These are phyloP conservation scores for Phoenicopterus ruber DNA, from an alignment of 2,113 vertebrate genomes.

Conservation along the genomic window DNA sequence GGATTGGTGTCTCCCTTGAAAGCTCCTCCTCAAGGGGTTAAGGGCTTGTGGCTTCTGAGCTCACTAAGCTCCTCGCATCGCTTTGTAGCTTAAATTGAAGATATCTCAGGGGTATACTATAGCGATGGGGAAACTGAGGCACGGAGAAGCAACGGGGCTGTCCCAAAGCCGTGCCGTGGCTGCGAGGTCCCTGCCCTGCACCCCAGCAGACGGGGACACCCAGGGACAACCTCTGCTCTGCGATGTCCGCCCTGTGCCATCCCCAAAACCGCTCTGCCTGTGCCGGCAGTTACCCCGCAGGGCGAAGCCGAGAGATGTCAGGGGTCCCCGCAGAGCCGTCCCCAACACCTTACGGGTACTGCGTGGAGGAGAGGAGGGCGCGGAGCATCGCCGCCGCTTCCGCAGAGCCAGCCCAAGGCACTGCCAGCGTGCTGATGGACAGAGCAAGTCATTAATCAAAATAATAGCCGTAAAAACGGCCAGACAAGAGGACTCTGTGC, in stretches of 20 bases:
- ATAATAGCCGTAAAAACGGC: accelerated
- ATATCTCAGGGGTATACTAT: accelerated
- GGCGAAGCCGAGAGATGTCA: accelerated
- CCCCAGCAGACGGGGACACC: background rate
- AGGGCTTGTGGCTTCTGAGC: background rate
- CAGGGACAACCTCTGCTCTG: background rate
- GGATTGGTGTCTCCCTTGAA: background rate
- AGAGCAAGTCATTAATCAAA: background rate
- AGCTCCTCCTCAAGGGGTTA: accelerated
- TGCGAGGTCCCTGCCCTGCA: background rate
- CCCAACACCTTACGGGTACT: accelerated
- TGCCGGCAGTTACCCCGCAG: background rate
- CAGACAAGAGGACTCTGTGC: background rate
- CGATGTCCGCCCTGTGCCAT: background rate
- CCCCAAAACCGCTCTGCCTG: background rate
- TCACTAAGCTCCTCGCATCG: accelerated
- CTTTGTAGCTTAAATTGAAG: background rate
- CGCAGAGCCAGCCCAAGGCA: background rate
- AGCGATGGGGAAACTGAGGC: background rate
- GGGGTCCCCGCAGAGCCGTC: accelerated
- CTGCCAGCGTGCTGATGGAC: background rate
- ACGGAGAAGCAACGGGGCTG: accelerated
- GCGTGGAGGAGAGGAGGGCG: background rate
- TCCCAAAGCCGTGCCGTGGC: background rate
- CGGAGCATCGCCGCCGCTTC: accelerated